Base-by-base conservation (phyloP, 2,113 vertebrate genomes). In the Typhlomys cinereus region DNA sequence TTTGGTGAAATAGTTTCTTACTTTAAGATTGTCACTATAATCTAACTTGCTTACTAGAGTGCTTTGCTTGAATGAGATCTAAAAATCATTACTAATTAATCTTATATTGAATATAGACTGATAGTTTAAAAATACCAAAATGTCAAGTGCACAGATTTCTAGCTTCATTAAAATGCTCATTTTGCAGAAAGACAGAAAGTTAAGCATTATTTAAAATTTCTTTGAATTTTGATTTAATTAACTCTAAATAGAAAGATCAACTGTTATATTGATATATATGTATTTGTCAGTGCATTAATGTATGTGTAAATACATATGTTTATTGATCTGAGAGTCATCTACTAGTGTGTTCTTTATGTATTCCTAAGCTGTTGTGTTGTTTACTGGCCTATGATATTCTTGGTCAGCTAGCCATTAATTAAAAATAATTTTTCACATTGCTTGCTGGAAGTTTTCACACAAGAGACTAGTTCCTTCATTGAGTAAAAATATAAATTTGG, bases 161-260 rank as follows among this genome's bases (percentile, higher is more conserved):
- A 25, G 36, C 36, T 50, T 41, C 41, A n/a, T 36, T 64, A 76
- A 76, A 54, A 66, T 36, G 52, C 36, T 34, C 20, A n/a, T 20
- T 73, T 59, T 13, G 6, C 52, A 48, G 25, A 71, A 25, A 52
- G 48, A 62, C 5, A 13, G 18, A 12, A 57, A 64, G 27, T 48
- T 39, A 34, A 81, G 27, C 20, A 76, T 90, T 12, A 71, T 73
- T 88, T 52, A 9, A 54, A 36, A n/a, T 90, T 79, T 17, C 44
- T 82, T 83, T 79, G 31, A 74, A 84, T 91, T 92, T 41, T 71
- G 36, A 85, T 13, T 81, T 85, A 71, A 74, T 48, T 78, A 39
- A 29, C 0, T 90, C 67, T 62, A 85, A 75, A 39, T 93, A 73
- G 69, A 83, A 76, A 83, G 2, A 3, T 91, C 62, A 61, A 52